A percentile compares a stretch with the other conserved stretches of the same genome.
Evolutionary conservation across 2,888 invertebrate species (phyloP).

Genomic region (Caenorhabditis panamensis): DNA sequence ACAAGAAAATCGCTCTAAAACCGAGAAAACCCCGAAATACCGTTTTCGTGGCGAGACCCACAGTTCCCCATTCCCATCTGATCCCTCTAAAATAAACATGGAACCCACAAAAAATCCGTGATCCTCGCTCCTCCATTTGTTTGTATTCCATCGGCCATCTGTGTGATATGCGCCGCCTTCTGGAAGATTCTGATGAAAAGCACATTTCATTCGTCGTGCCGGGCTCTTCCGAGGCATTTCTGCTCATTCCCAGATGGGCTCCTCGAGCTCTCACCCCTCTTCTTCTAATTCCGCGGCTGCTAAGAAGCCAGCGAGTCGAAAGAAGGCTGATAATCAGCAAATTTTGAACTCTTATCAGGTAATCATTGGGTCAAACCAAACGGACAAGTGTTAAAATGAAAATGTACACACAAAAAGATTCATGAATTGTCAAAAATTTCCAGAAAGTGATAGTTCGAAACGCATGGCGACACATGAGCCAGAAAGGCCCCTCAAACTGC

Average conservation of each 20-base stretch:
- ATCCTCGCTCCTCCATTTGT: constrained; percentile 26
- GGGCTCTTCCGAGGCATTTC: too few relatives aligned
- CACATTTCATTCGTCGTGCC: constrained; percentile 30
- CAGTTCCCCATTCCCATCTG: too few relatives aligned
- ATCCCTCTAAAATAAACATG: not conserved
- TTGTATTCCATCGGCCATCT: constrained; percentile 24
- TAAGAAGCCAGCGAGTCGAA: constrained; percentile 15
- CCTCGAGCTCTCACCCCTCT: constrained; percentile 8
- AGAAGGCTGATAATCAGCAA: constrained; percentile 36
- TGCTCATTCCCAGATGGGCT: constrained; percentile 61
- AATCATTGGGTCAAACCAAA: not conserved
- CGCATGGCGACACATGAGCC: constrained; percentile 67
- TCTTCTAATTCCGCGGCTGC: constrained; percentile 24
- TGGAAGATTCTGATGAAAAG: constrained; percentile 42
- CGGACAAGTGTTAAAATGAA: not conserved
- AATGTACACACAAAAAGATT: not conserved
- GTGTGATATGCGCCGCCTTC: constrained; percentile 47
- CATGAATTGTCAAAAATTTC: too few relatives aligned
- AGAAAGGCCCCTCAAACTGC: constrained; percentile 65
- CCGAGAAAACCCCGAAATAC: too few relatives aligned
- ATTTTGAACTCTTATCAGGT: constrained; percentile 65
- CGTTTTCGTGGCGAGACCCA: too few relatives aligned
- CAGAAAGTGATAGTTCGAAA: constrained; percentile 62
- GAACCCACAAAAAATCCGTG: constrained; percentile 14
- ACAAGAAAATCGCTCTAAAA: too few relatives aligned